Evolutionary conservation across 2,797 vertebrate genomes (phyloP).

Genomic region (Lindbergichthys nudifrons): DNA sequence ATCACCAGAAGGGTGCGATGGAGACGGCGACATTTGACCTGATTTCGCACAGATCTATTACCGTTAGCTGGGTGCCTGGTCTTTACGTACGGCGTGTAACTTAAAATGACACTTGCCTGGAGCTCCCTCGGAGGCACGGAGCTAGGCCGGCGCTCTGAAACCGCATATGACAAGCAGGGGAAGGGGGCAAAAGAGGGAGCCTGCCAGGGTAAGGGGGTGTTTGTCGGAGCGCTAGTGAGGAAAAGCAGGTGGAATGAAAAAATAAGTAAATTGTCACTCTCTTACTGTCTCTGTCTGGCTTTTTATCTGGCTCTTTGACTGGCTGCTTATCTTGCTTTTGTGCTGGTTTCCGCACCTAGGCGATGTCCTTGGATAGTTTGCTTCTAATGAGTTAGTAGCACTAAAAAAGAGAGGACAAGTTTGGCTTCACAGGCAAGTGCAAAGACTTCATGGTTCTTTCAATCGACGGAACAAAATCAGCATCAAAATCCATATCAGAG

Average conservation of each 20-base stretch:
- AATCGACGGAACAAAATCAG: not conserved
- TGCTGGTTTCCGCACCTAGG: constrained; percentile 40
- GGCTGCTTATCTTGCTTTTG: constrained; percentile 30
- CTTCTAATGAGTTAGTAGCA: constrained; percentile 38
- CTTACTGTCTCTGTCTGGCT: constrained; percentile 12
- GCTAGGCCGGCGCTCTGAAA: constrained; percentile 81
- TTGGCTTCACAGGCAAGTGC: constrained; percentile 7
- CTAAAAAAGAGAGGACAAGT: constrained; percentile 16
- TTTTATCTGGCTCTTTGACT: constrained; percentile 35
- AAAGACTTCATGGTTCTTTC: constrained; percentile 28
- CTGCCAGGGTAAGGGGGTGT: constrained; percentile 59
- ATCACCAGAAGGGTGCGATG: constrained; percentile 73
- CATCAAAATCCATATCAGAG: constrained; percentile 23
- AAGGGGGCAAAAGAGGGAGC: constrained; percentile 42
- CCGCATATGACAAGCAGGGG: constrained; percentile 81
- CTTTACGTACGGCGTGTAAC: constrained; percentile 91
- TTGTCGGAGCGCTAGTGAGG: constrained; percentile 51
- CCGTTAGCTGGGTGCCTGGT: constrained; percentile 73
- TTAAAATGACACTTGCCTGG: constrained; percentile 96
- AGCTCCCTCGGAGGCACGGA: constrained; percentile 90
- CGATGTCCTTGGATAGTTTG: constrained; percentile 58
- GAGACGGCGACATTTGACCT: constrained; percentile 82
- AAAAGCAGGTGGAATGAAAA: constrained; percentile 23
- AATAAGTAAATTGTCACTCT: constrained; percentile 40
- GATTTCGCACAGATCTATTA: constrained; percentile 85